Evolutionary conservation across 2,797 vertebrate genomes (phyloP), one percentile per base, ranked within the genome.

Genomic region (Intellagama lesueurii): DNA sequence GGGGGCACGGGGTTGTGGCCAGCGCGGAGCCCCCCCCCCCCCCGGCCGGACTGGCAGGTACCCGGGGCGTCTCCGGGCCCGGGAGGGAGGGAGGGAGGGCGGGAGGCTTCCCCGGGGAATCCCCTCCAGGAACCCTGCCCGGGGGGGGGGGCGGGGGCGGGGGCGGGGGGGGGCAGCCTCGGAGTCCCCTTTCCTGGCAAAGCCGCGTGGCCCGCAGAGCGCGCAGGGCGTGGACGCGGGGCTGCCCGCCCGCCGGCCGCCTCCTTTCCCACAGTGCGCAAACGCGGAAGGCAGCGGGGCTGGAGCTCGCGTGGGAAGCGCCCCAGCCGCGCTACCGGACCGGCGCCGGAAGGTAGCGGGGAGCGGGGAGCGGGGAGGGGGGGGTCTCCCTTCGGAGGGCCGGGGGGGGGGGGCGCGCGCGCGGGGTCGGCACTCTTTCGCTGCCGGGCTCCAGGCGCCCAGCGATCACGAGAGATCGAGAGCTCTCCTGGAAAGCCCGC

Each of bases 261-360:
- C 16, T n/a, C 56, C 26, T 7, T 3, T 26, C 69, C 7, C 22
- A 28, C 44, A 75, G 32, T 66, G 87, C 87, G 72, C 86, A 35
- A 28, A 81, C 79, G 47, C 79, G 79, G 86, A 81, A 88, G 86
- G 24, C 11, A 30, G 72, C 28, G 11, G 77, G 76, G n/a, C 17
- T 26, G 2, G 35, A 4, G 69, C 32, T 75, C 5, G 26, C 8
- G 19, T 3, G 3, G 30, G 19, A 12, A 30, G 47, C 44, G 79
- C 35, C 24, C 1, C 35, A 12, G 24, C 8, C 52, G 52, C 52
- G 6, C 52, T 1, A 14, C 52, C 3, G 52, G 12, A 14, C 52
- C 52, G 76, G 47, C n/a, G 1, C 7, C 11, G 47, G 77, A 12
- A 70, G 77, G 86, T 70, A 80, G 19, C n/a, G 47, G 7, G 22